phyloP scores from a whole-genome alignment of 2,797 vertebrate genomes.

The Sebastes kiyomatsui region DNA sequence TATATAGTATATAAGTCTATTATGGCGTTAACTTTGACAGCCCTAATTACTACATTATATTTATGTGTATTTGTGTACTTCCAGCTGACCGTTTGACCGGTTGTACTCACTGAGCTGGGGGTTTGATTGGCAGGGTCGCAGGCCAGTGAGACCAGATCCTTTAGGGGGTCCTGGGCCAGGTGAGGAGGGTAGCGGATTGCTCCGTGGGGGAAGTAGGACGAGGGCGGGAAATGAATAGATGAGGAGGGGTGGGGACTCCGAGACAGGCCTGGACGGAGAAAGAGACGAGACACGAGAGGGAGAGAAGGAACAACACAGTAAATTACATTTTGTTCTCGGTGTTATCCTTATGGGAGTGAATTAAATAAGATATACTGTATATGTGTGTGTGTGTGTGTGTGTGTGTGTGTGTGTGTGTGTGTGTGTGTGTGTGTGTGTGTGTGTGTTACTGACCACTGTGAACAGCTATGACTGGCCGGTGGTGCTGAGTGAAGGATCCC shows the following conservation, averaged over 20 bases:
- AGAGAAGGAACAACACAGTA: background rate
- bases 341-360: background rate
- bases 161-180: slow-evolving; percentile 95
- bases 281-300: background rate
- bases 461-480: slow-evolving; percentile 97
- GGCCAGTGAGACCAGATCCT: slow-evolving; percentile 96
- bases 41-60: no score
- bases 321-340: background rate
- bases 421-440: background rate
- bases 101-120: slow-evolving; percentile 90
- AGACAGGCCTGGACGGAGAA: slow-evolving; percentile 84
- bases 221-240: slow-evolving; percentile 93
- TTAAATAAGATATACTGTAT: background rate
- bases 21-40: no score
- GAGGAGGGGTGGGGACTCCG: slow-evolving; percentile 93
- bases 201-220: slow-evolving; percentile 94
- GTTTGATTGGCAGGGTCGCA: slow-evolving; percentile 94
- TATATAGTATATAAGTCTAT: no score
- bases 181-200: slow-evolving; percentile 96
- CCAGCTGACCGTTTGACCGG: background rate
- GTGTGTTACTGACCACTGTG: slow-evolving; percentile 89
- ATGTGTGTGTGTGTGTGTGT: background rate
- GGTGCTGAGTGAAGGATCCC: slow-evolving; percentile 95
- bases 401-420: background rate
- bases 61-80: background rate